Percentiles rank a stretch among this genome's conserved stretches.
Evolutionary conservation across 2,888 invertebrate genomes (phyloP).

Genomic region (Tolmerus cingulatus): DNA sequence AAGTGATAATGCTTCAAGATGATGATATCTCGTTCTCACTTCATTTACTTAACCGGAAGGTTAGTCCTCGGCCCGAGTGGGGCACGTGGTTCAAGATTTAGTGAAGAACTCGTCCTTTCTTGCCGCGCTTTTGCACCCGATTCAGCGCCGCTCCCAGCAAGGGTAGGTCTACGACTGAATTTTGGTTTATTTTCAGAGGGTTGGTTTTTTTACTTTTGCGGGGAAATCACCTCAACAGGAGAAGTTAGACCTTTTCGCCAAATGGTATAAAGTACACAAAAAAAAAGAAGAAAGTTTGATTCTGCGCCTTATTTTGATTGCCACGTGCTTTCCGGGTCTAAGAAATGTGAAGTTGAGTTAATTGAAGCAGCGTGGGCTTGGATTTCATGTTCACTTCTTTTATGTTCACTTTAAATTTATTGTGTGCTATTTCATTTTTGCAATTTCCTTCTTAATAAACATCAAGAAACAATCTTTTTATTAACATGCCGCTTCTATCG

Average conservation of each 20-base stretch:
- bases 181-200: neutral
- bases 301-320: neutral
- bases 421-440: neutral
- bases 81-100: neutral
- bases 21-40: slow-evolving; percentile 13
- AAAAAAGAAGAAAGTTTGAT: neutral
- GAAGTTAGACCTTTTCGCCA: neutral
- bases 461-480: neutral
- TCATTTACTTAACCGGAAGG: neutral
- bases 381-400: neutral
- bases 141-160: neutral
- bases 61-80: neutral
- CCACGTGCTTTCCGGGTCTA: neutral
- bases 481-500: neutral
- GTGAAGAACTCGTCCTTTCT: neutral
- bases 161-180: neutral
- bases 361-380: neutral
- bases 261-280: slow-evolving; percentile 6
- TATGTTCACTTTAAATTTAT: neutral
- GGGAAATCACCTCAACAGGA: neutral
- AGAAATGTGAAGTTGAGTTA: neutral
- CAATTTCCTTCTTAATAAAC: neutral
- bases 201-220: neutral
- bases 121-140: neutral
- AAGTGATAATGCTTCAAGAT: slow-evolving; percentile 21